Evolutionary conservation across 2,888 invertebrate genomes (phyloP).

Genomic region (Thecophora atra): DNA sequence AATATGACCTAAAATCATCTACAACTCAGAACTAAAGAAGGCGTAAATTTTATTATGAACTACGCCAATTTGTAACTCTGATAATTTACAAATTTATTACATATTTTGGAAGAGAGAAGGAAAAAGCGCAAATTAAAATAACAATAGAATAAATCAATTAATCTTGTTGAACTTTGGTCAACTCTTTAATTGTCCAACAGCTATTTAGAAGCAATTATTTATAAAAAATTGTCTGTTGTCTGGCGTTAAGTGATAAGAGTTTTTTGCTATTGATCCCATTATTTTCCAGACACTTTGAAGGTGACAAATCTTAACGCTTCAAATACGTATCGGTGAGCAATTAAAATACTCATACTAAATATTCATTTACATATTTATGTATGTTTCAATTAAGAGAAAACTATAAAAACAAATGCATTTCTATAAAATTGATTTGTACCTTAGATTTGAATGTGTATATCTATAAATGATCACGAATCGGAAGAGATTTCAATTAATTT

Average conservation of each 20-base stretch:
- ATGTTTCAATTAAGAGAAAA: background rate
- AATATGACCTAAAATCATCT: background rate
- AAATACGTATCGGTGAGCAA: slow-evolving; percentile 2
- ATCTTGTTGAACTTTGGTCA: slow-evolving; percentile 53
- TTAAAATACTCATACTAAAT: too few relatives aligned
- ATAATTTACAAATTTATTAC: background rate
- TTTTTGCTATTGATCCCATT: background rate
- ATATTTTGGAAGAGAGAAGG: background rate
- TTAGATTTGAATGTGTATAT: too few relatives aligned
- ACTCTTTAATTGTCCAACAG: slow-evolving; percentile 37
- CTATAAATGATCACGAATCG: too few relatives aligned
- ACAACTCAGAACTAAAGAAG: slow-evolving; percentile 8
- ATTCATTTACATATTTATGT: too few relatives aligned
- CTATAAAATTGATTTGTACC: slow-evolving; percentile 3
- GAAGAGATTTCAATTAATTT: too few relatives aligned
- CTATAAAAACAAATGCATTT: background rate
- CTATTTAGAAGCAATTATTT: background rate
- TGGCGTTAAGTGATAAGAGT: background rate
- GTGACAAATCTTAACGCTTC: slow-evolving; percentile 11
- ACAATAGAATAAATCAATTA: slow-evolving; percentile 54
- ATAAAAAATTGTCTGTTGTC: background rate
- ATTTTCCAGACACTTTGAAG: background rate
- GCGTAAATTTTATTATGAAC: slow-evolving; percentile 15
- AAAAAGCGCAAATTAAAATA: slow-evolving; percentile 12
- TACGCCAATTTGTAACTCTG: background rate